Percentiles rank a stretch among this genome's conserved stretches.
Conservation (phyloP, 2,113 vertebrate genomes). For the Prunella himalayana region DNA sequence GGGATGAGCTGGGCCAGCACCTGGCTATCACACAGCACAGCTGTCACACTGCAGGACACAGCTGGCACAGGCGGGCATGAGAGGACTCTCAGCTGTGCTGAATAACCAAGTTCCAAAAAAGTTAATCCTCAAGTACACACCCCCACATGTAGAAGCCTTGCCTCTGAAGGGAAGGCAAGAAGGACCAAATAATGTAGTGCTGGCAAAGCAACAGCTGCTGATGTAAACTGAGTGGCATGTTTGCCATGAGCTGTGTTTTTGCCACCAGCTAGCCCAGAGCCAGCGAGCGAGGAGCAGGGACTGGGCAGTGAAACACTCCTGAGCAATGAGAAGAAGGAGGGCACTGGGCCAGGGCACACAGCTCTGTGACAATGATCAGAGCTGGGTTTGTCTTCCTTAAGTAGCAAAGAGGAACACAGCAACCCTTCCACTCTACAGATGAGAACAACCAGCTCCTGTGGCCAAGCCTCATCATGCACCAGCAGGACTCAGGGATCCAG, state of each 20-base stretch:
- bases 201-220: background rate
- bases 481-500: background rate
- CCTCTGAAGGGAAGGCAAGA: background rate
- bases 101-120: background rate
- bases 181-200: rapidly evolving
- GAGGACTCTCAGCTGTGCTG: background rate
- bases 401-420: background rate
- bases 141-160: background rate
- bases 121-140: background rate
- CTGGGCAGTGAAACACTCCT: background rate
- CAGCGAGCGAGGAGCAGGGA: rapidly evolving
- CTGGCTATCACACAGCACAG: too few relatives aligned
- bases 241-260: background rate
- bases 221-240: background rate
- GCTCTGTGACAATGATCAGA: background rate
- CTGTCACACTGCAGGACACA: rapidly evolving
- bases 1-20: background rate
- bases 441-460: background rate
- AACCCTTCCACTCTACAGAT: background rate
- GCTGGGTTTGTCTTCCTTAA: background rate
- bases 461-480: too few relatives aligned
- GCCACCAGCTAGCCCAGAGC: background rate
- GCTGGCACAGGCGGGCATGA: background rate
- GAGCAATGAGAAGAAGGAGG: rapidly evolving
- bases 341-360: background rate